phyloP scores from a whole-genome alignment of 2,797 vertebrate species.

The Anguilla megastoma region DNA sequence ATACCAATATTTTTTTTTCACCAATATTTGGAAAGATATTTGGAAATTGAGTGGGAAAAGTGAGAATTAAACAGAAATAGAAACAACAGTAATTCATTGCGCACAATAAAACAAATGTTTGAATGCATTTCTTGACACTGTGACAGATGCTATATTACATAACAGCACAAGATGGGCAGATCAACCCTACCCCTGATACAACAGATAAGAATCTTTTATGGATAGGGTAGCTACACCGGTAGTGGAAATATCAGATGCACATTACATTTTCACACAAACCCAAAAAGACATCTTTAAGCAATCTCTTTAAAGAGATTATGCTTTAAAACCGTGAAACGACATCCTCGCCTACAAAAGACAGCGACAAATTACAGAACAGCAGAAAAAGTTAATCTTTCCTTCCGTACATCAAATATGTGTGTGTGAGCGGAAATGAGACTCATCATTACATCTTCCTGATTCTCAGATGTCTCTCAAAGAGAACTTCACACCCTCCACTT shows the following conservation, averaged over 20 bases:
- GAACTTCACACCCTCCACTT: neutral
- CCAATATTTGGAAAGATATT: too few species aligned
- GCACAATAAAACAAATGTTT: too few species aligned
- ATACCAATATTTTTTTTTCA: too few species aligned
- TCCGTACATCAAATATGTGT: neutral
- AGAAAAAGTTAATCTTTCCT: neutral
- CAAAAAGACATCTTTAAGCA: neutral
- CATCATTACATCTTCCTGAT: neutral
- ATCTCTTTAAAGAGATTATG: neutral
- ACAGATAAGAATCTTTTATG: neutral
- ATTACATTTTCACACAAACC: neutral
- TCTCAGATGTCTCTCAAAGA: neutral
- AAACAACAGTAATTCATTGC: too few species aligned
- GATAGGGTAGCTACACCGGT: neutral
- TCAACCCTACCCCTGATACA: neutral
- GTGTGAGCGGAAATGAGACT: neutral
- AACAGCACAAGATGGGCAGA: neutral
- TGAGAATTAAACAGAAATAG: too few species aligned
- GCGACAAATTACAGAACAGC: neutral
- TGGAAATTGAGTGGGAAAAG: too few species aligned
- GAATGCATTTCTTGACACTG: neutral
- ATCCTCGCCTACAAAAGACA: neutral
- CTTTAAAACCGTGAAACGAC: neutral
- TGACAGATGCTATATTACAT: too few species aligned
- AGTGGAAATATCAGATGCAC: neutral